Conservation (phyloP, 2,888 invertebrate species). For the Cerastoderma edule region DNA sequence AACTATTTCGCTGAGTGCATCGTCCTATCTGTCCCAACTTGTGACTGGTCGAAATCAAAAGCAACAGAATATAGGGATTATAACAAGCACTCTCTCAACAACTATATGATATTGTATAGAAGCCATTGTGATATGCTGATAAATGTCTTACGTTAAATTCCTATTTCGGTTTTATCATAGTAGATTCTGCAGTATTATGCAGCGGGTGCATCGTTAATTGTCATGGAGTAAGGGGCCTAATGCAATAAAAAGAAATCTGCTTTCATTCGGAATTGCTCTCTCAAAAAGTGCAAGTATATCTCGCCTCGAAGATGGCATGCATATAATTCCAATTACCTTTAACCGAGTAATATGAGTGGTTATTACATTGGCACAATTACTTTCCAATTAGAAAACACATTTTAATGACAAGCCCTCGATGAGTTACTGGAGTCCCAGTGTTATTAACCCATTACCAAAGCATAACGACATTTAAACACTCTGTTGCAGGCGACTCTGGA, state of each 20-base stretch:
- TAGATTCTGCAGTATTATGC: not conserved
- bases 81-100: no score
- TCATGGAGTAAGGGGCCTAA: no score
- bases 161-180: not conserved
- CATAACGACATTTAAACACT: not conserved
- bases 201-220: no score
- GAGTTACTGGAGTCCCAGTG: not conserved
- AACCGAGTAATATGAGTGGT: slow-evolving; percentile 1
- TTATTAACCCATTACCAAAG: not conserved
- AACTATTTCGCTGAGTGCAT: no score
- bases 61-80: no score
- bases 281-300: not conserved
- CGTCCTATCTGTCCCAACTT: no score
- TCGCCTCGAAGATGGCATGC: not conserved
- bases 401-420: not conserved
- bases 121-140: no score
- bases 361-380: not conserved
- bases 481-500: not conserved
- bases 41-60: no score
- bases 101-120: no score
- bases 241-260: no score
- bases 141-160: no score
- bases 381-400: slow-evolving; percentile 11
- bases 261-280: no score
- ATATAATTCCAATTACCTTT: not conserved